phyloP scores from a whole-genome alignment of 2,113 vertebrate species.

The Ancistrus triradiatus region DNA sequence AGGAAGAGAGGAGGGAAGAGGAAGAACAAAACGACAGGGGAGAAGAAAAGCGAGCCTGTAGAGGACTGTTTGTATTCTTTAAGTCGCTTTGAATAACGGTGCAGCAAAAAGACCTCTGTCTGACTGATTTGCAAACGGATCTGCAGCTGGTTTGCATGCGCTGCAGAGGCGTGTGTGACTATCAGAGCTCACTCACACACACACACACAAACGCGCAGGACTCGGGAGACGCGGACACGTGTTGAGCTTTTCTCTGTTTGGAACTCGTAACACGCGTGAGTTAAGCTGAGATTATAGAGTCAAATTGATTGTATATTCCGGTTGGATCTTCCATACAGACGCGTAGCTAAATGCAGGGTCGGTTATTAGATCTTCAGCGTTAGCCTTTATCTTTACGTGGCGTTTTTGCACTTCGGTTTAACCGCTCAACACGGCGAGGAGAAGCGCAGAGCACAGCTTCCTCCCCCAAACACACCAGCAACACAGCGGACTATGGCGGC shows the following conservation, averaged over 20 bases:
- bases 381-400: constrained; percentile 7
- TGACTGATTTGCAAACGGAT: constrained; percentile 6
- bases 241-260: constrained; percentile 16
- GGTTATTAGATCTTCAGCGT: neutral
- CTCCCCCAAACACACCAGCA: neutral
- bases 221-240: constrained; percentile 19
- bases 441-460: constrained; percentile 18
- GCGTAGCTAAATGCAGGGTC: no score
- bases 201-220: neutral
- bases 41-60: constrained; percentile 30
- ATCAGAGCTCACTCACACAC: neutral
- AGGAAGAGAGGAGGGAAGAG: constrained; percentile 24
- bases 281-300: no score
- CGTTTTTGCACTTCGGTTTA: constrained; percentile 20
- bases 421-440: constrained; percentile 26
- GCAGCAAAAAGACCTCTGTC: neutral
- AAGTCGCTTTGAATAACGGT: constrained; percentile 18
- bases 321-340: neutral
- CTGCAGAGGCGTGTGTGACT: neutral
- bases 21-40: constrained; percentile 28
- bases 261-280: neutral
- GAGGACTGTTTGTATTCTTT: constrained; percentile 23
- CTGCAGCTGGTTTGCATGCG: constrained; percentile 3
- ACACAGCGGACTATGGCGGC: constrained; percentile 72
- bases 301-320: neutral